Conservation (phyloP, 2,888 invertebrate genomes). For the Leptopterna dolabrata region DNA sequence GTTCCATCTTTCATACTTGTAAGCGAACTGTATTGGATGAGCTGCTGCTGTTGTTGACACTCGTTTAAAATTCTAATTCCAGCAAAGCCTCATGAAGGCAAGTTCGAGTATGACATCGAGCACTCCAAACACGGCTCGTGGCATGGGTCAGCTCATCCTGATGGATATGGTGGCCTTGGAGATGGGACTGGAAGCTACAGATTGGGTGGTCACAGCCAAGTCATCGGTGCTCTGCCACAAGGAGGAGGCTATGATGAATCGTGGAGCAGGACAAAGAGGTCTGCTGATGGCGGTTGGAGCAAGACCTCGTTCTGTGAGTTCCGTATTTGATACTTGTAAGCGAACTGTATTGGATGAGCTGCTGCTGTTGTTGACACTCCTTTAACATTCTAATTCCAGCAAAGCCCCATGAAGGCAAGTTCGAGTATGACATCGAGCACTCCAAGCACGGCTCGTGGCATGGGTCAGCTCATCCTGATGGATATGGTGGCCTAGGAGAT, state of each 20-base stretch:
- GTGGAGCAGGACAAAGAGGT: slow-evolving; percentile 18
- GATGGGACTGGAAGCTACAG: slow-evolving; percentile 57
- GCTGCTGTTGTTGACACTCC: background rate
- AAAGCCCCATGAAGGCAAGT: slow-evolving; percentile 54
- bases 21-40: too few species aligned
- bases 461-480: slow-evolving; percentile 57
- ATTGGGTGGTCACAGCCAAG: slow-evolving; percentile 42
- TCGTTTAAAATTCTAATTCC: background rate
- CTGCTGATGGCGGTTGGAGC: slow-evolving; percentile 13
- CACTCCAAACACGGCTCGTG: slow-evolving; percentile 56
- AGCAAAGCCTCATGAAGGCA: slow-evolving; percentile 54
- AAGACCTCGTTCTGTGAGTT: background rate
- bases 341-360: too few species aligned
- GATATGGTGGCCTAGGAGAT: slow-evolving; percentile 58
- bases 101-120: slow-evolving; percentile 53
- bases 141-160: slow-evolving; percentile 57
- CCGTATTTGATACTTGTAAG: too few species aligned
- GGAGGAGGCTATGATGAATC: slow-evolving; percentile 36
- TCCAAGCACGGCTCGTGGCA: slow-evolving; percentile 56
- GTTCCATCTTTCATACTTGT: background rate
- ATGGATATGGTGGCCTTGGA: slow-evolving; percentile 58
- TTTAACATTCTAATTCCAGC: slow-evolving; percentile 9
- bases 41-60: too few species aligned
- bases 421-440: slow-evolving; percentile 55
- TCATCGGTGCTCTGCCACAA: slow-evolving; percentile 53